Evolutionary conservation across 92 coral and sea anemone species (phyloP), one percentile per base, ranked within the genome.

Genomic region (Plumapathes pennacea): DNA sequence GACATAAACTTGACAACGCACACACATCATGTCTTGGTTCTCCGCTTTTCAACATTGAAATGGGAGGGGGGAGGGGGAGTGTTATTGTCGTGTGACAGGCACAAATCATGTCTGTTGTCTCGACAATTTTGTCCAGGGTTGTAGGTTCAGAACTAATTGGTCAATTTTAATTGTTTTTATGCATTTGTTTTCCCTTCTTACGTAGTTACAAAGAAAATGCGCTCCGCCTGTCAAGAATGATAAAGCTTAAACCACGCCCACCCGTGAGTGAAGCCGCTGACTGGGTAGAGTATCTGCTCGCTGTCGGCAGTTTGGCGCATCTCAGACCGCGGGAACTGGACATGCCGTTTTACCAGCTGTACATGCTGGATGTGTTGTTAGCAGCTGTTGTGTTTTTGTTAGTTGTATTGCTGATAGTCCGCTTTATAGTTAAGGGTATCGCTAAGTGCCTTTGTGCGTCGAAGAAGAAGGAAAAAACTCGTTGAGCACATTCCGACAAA

Each of bases 181-280:
- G n/a, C n/a, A n/a, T n/a, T n/a, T n/a, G n/a, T n/a, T n/a, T n/a
- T 32, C 15, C 13, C 32, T 28, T 42, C 2, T 59, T 5, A 40
- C 39, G 38, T 28, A 59, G 66, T 20, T 62, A 72, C 57, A 55
- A 64, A 14, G 50, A 41, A 19, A 37, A 67, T 10, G 72, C 61
- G 24, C 18, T 31, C 31, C 64, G 46, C 45, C 28, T 62, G 39
- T 72, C 80, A 4, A 63, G 44, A 55, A 17, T 37, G 12, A 32
- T 72, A 19, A 62, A 72, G 26, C 39, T 26, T 36, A 30, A 47
- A 41, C 54, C 51, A 23, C 72, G 64, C 12, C 62, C 64, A 0
- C 80, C 80, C 20, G 53, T 15, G 2, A 27, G 62, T 20, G 80
- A 72, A 61, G 80, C 71, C 46, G 80, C 72, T 38, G 80, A 72